Conservation (phyloP, 2,113 vertebrate genomes). For the Hippoglossus stenolepis region DNA sequence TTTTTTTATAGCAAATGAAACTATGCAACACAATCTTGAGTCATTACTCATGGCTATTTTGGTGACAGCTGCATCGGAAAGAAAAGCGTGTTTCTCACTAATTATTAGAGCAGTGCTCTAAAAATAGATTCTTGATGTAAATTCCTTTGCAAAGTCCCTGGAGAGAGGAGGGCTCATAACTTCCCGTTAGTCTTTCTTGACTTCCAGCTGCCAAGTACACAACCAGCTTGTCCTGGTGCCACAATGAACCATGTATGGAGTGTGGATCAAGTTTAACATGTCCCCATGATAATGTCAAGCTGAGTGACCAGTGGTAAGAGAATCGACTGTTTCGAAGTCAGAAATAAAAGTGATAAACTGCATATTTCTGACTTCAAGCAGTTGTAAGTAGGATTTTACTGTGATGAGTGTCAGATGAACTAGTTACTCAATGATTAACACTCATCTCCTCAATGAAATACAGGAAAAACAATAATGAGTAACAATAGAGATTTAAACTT, state of each 20-base stretch:
- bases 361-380: no score
- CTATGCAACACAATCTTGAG: background rate
- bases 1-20: background rate
- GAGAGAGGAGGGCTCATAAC: background rate
- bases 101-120: conserved; percentile 17
- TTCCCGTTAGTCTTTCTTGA: conserved; percentile 19
- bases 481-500: no score
- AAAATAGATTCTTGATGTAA: conserved; percentile 44
- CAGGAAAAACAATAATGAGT: no score
- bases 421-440: no score
- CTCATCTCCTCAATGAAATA: no score
- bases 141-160: conserved; percentile 22
- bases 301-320: no score
- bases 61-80: background rate
- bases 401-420: no score
- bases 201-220: background rate
- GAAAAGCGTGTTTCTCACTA: background rate
- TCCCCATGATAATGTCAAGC: no score
- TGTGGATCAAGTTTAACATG: no score
- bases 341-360: no score
- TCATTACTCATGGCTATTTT: conserved; percentile 30
- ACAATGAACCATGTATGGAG: background rate
- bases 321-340: no score
- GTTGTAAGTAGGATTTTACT: no score
- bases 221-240: background rate